Evolutionary conservation across 2,113 vertebrate genomes (phyloP).

Genomic region (Colius striatus): DNA sequence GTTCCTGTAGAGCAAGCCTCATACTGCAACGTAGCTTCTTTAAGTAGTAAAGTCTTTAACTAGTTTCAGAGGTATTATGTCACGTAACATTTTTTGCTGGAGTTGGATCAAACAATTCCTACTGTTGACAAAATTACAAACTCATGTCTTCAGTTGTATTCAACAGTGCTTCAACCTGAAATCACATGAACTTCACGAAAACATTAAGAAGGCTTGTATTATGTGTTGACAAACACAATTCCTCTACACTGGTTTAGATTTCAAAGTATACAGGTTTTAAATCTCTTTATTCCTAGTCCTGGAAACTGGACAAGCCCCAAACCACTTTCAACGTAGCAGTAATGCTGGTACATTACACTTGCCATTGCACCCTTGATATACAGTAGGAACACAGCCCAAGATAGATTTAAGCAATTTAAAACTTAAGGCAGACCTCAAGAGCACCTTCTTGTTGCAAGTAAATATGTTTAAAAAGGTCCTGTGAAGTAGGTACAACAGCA

Average conservation of each 20-base stretch:
- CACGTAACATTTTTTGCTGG: not conserved
- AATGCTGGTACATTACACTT: not conserved
- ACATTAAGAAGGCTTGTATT: not conserved
- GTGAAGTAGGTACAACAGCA: not conserved
- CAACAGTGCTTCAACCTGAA: not conserved
- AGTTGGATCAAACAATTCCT: not conserved
- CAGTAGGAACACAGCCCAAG: not conserved
- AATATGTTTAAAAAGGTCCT: not conserved
- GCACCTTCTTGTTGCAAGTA: not conserved
- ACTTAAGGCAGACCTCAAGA: not conserved
- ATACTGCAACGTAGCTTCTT: not conserved
- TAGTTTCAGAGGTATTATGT: not conserved
- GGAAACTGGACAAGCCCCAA: not conserved
- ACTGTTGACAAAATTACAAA: not conserved
- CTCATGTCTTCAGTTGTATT: not conserved
- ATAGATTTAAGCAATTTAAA: not conserved
- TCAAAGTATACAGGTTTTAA: not conserved
- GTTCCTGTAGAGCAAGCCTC: not conserved
- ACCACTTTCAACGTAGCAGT: not conserved
- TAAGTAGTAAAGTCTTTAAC: not conserved
- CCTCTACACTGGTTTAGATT: not conserved
- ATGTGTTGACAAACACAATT: not conserved
- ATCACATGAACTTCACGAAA: not conserved
- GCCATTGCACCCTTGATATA: not conserved
- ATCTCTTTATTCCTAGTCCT: not conserved